phyloP scores from a whole-genome alignment of 1,140 invertebrate genomes.

The Lutraria rhynchaena region DNA sequence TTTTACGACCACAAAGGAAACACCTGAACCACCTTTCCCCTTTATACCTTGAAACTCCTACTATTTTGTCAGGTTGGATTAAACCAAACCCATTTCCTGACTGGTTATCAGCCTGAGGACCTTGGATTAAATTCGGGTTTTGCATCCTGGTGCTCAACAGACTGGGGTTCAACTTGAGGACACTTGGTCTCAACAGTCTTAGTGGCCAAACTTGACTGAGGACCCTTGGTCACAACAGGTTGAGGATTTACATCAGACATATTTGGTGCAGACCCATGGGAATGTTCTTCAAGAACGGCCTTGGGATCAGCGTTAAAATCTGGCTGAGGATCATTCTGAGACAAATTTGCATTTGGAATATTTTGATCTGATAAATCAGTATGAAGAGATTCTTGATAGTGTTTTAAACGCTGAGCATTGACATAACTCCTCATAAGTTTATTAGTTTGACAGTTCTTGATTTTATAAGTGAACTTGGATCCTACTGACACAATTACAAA shows the following conservation, averaged over 20 bases:
- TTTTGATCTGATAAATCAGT: too few species aligned
- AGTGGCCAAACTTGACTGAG: neutral
- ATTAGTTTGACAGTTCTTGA: slow-evolving; percentile 19
- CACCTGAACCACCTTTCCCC: neutral
- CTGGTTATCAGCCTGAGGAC: neutral
- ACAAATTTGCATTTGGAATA: neutral
- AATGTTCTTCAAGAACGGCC: neutral
- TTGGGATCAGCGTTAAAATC: neutral
- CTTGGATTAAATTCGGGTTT: neutral
- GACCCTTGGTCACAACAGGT: slow-evolving; percentile 10
- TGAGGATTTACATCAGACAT: neutral
- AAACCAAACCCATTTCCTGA: neutral
- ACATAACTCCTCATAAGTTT: slow-evolving; percentile 1
- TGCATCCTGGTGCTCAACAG: neutral
- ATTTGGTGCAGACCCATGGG: neutral
- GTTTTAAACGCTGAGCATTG: slow-evolving; percentile 30
- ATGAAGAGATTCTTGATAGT: neutral
- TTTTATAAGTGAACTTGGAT: slow-evolving; percentile 38
- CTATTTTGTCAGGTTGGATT: neutral
- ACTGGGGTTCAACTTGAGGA: slow-evolving; percentile 1
- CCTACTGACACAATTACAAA: slow-evolving; percentile 21
- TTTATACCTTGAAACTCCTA: neutral
- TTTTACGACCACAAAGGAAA: neutral
- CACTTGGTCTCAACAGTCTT: slow-evolving; percentile 6
- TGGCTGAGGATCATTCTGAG: slow-evolving; percentile 20